A percentile compares a stretch with the other conserved stretches of the same genome.
phyloP scores from a whole-genome alignment of 2,113 vertebrate genomes.

The Crypturellus undulatus region DNA sequence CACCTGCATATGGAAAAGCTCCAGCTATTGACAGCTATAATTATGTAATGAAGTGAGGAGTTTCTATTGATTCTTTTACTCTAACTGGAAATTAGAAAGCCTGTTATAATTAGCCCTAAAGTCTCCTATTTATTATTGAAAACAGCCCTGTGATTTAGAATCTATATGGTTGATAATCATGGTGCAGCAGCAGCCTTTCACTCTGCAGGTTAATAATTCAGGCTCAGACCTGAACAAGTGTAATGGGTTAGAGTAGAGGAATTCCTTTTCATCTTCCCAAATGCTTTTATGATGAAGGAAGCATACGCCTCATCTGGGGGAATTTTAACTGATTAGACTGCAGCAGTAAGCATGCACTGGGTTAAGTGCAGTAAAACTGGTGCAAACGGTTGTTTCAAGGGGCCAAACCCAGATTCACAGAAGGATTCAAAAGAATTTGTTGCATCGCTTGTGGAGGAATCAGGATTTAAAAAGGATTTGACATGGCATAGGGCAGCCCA shows the following conservation, averaged over 20 bases:
- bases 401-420: neutral
- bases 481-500: neutral
- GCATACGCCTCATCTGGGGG: fast-evolving
- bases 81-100: constrained; percentile 40
- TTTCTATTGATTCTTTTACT: constrained; percentile 64
- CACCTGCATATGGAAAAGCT: neutral
- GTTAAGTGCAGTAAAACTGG: neutral
- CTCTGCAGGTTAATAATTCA: neutral
- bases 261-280: neutral
- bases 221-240: neutral
- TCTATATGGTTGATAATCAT: neutral
- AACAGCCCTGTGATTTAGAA: neutral
- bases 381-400: too few relatives aligned
- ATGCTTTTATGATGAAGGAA: neutral
- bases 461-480: neutral
- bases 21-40: constrained; percentile 21
- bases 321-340: neutral
- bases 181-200: neutral
- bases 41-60: constrained; percentile 60
- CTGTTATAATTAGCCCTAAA: constrained; percentile 59
- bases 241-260: neutral
- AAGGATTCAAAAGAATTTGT: neutral
- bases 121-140: neutral
- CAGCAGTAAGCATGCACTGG: fast-evolving
- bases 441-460: neutral